A percentile compares a stretch with the other conserved stretches of the same genome.
Evolutionary conservation across 2,797 vertebrate genomes (phyloP).

Genomic region (Uromys caudimaculatus): DNA sequence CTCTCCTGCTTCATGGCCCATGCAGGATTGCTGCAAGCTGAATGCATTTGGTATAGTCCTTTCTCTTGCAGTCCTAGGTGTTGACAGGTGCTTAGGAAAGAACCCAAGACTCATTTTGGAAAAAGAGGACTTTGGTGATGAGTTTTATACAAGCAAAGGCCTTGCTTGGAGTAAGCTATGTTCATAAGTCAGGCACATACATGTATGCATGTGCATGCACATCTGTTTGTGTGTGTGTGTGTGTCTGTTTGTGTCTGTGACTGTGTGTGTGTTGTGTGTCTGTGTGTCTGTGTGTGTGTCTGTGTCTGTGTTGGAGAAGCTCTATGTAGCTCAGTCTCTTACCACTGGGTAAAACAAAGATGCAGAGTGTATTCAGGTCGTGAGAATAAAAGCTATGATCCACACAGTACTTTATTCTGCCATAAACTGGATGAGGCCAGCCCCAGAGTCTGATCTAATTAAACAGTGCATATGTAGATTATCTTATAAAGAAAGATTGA

Average conservation of each 20-base stretch:
- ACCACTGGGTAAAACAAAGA: constrained; percentile 5
- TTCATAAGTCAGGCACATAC: neutral
- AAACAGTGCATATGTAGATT: neutral
- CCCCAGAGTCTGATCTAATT: neutral
- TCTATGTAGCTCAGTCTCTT: neutral
- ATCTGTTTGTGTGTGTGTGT: neutral
- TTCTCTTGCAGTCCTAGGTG: neutral
- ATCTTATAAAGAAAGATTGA: neutral
- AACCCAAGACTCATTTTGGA: neutral
- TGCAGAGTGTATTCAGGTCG: neutral
- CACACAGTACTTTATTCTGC: neutral
- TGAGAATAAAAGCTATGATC: neutral
- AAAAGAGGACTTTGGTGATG: neutral
- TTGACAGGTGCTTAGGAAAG: neutral
- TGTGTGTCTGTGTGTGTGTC: neutral
- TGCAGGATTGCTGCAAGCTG: neutral
- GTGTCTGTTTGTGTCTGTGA: neutral
- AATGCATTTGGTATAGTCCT: neutral
- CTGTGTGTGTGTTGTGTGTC: neutral
- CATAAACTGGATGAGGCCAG: neutral
- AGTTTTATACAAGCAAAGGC: neutral
- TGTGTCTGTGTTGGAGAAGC: neutral
- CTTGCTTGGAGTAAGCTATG: neutral
- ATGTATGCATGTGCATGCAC: neutral
- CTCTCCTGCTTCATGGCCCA: neutral